A percentile compares a stretch with the other conserved stretches of the same genome.
These are phyloP conservation scores for Danionella cerebrum DNA, from an alignment of 2,113 vertebrate species.

Conservation along the genomic window DNA sequence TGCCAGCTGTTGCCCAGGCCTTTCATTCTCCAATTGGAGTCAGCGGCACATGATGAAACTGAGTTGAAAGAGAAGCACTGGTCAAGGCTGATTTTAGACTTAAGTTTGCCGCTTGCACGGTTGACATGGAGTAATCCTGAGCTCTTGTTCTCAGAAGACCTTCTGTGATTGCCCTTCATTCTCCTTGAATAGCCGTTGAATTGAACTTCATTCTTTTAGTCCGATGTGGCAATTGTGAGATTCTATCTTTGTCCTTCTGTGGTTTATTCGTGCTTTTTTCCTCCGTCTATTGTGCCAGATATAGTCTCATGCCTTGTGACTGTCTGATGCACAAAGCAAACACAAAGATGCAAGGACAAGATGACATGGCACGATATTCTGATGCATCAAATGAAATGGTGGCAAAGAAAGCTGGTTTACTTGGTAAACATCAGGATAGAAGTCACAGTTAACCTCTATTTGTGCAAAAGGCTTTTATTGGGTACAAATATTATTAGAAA, in stretches of 20 bases:
- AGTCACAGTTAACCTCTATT: no score
- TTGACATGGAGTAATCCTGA: not conserved
- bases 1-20: not conserved
- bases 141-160: not conserved
- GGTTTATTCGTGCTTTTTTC: not conserved
- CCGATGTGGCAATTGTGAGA: not conserved
- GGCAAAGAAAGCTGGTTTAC: not conserved
- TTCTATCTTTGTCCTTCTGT: not conserved
- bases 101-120: not conserved
- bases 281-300: not conserved
- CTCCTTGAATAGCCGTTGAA: not conserved
- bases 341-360: not conserved
- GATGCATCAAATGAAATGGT: not conserved
- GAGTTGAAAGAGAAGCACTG: slow-evolving; percentile 16
- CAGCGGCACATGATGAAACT: slow-evolving; percentile 22
- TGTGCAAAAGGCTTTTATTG: no score
- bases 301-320: not conserved
- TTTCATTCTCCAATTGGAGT: not conserved
- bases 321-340: not conserved
- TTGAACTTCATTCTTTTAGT: not conserved
- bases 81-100: slow-evolving; percentile 19
- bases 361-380: not conserved
- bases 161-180: not conserved
- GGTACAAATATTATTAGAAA: no score
- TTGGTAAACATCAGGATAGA: not conserved